phyloP scores from a whole-genome alignment of 2,888 invertebrate species.

The Merodon equestris region DNA sequence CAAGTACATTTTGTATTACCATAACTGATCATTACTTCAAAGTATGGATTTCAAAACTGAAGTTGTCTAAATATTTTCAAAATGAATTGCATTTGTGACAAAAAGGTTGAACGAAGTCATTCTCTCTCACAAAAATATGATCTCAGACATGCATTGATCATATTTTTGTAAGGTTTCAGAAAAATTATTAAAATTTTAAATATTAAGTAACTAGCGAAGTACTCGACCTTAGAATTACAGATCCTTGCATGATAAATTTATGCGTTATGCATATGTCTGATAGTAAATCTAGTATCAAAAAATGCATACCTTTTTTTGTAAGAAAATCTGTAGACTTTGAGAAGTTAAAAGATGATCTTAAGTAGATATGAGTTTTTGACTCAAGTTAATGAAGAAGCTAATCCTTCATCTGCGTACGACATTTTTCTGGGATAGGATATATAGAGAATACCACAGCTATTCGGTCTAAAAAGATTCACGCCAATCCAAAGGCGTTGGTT shows the following conservation, averaged over 20 bases:
- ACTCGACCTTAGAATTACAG: constrained; percentile 15
- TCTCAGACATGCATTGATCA: constrained; percentile 12
- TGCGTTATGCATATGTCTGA: neutral
- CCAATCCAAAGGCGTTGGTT: constrained; percentile 15
- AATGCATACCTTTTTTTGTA: neutral
- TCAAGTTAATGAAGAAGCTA: constrained; percentile 9
- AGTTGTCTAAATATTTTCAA: no score
- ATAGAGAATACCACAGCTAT: constrained; percentile 7
- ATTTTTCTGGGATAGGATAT: constrained; percentile 29
- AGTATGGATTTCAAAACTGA: no score
- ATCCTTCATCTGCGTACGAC: constrained; percentile 30
- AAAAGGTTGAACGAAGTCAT: no score
- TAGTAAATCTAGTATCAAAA: constrained; percentile 1
- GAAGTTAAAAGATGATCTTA: constrained; percentile 11
- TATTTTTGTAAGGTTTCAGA: constrained; percentile 10
- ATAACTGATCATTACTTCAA: no score
- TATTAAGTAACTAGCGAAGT: constrained; percentile 13
- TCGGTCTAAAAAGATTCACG: constrained; percentile 26
- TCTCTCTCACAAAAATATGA: no score
- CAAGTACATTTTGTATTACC: no score
- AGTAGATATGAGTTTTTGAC: constrained; percentile 20
- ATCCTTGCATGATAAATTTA: constrained; percentile 16
- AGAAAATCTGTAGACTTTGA: constrained; percentile 11
- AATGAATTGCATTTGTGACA: no score
- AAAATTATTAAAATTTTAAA: neutral